A percentile compares a stretch with the other conserved stretches of the same genome.
Evolutionary conservation across 53 echinoderm and acorn worm species (phyloP).

Genomic region (Holothuria scabra): DNA sequence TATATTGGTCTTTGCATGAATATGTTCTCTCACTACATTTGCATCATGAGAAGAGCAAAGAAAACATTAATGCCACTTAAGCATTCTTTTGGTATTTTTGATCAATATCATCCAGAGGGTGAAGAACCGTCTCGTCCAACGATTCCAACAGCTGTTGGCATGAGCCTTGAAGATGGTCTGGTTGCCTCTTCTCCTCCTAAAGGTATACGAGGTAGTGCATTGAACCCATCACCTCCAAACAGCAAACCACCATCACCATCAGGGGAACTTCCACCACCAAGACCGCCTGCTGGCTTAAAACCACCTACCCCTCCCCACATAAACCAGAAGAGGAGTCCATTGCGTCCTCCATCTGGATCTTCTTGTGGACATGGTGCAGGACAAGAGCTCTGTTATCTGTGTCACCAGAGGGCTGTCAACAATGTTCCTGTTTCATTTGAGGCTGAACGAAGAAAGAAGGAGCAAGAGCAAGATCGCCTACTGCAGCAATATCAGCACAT

Average conservation of each 20-base stretch:
- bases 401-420: conserved; percentile 91
- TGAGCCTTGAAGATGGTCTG: conserved; percentile 80
- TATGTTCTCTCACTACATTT: no score
- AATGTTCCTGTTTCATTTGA: conserved; percentile 94
- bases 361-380: conserved; percentile 78
- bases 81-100: no score
- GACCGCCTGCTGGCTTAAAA: conserved; percentile 3
- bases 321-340: conserved; percentile 18
- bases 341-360: conserved; percentile 17
- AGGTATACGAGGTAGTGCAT: conserved; percentile 64
- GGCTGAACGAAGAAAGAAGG: conserved; percentile 77
- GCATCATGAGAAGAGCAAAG: no score
- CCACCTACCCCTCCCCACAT: conserved; percentile 43
- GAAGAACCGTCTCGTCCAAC: conserved; percentile 58
- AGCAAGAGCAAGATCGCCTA: conserved; percentile 92
- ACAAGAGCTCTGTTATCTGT: conserved; percentile 95
- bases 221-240: conserved; percentile 73
- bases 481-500: conserved; percentile 95
- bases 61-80: no score
- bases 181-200: conserved; percentile 56
- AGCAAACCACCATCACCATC: conserved; percentile 71
- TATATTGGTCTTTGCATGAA: no score
- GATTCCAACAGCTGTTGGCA: conserved; percentile 77
- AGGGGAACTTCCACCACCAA: conserved; percentile 60
- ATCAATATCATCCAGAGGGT: no score